phyloP scores from a whole-genome alignment of 2,888 invertebrate genomes.

The Galerucella pusilla region DNA sequence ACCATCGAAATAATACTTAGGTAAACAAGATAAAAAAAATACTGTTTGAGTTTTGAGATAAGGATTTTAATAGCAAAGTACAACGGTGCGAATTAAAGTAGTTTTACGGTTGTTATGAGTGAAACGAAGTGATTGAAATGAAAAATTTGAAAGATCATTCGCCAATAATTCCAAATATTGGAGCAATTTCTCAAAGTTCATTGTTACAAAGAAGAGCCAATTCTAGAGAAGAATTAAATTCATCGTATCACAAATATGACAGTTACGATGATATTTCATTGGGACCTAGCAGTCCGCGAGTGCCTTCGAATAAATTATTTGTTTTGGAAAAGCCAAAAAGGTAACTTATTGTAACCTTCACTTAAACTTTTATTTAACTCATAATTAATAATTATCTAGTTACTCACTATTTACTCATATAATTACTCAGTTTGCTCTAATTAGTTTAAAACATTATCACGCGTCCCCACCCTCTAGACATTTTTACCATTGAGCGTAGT shows the following conservation, averaged over 20 bases:
- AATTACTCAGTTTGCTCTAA: not conserved
- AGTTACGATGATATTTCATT: constrained; percentile 54
- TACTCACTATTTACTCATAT: not conserved
- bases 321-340: constrained; percentile 33
- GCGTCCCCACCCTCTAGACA: no score
- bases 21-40: constrained; percentile 36
- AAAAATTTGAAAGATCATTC: constrained; percentile 54
- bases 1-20: constrained; percentile 23
- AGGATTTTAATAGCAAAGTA: constrained; percentile 19
- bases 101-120: not conserved
- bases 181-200: constrained; percentile 53
- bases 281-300: constrained; percentile 31
- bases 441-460: no score
- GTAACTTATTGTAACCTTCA: constrained; percentile 31
- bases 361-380: not conserved
- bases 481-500: no score
- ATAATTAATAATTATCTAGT: not conserved
- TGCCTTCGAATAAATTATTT: constrained; percentile 23
- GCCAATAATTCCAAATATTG: constrained; percentile 57
- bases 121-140: constrained; percentile 33
- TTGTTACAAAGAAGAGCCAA: constrained; percentile 57
- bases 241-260: constrained; percentile 49
- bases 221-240: constrained; percentile 52
- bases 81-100: constrained; percentile 20
- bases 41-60: constrained; percentile 37